phyloP scores from a whole-genome alignment of 2,797 vertebrate genomes.

The Acridotheres tristis region DNA sequence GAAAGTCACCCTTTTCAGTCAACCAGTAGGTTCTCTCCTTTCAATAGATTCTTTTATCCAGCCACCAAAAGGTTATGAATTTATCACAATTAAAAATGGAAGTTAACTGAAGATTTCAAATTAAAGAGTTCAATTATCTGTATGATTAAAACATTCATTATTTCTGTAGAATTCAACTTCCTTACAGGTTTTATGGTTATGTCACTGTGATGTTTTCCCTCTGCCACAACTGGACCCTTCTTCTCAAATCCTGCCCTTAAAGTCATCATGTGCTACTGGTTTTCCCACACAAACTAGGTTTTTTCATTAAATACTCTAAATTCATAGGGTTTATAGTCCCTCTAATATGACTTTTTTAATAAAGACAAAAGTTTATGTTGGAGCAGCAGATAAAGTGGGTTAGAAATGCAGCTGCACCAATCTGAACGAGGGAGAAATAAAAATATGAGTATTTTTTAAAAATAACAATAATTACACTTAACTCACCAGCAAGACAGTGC shows the following conservation, averaged over 20 bases:
- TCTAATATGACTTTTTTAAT: constrained; percentile 32
- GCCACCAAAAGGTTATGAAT: not conserved
- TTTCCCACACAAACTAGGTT: not conserved
- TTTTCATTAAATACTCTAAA: constrained; percentile 32
- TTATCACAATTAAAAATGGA: not conserved
- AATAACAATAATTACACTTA: constrained; percentile 43
- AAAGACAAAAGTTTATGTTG: constrained; percentile 56
- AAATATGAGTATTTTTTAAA: not conserved
- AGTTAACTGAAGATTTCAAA: not conserved
- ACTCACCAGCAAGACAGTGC: constrained; percentile 1
- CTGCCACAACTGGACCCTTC: not conserved
- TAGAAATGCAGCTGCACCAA: constrained; percentile 37
- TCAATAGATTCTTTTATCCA: not conserved
- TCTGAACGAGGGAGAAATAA: constrained; percentile 24
- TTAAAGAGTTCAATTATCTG: not conserved
- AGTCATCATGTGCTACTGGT: not conserved
- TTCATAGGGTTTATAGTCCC: not conserved
- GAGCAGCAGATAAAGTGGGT: constrained; percentile 17
- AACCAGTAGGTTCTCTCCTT: not conserved
- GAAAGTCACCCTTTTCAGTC: not conserved
- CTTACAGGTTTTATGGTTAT: not conserved
- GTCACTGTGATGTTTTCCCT: not conserved
- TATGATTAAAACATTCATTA: not conserved
- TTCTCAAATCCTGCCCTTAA: not conserved
- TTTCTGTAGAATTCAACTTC: not conserved